Evolutionary conservation across 1,140 invertebrate species (phyloP), one percentile per base, ranked within the genome.

Genomic region (Schlechtendalia chinensis): DNA sequence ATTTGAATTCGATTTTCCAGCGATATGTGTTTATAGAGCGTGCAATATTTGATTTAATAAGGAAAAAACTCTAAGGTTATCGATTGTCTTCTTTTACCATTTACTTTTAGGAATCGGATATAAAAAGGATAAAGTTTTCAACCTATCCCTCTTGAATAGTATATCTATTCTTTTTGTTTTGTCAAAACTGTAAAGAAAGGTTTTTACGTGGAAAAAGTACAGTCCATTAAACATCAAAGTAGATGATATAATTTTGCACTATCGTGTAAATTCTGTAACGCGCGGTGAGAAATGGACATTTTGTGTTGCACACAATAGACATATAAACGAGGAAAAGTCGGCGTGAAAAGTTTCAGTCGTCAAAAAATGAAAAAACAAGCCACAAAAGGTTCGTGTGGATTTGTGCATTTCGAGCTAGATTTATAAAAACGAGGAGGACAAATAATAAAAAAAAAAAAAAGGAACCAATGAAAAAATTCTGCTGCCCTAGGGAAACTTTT

Each of bases 311-410:
- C 39, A 69, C 67, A 69, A 69, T 69, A 24, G 67, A 27, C n/a
- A 50, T 50, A 69, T 22, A 69, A 69, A 69, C 39, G 39, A 27
- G 67, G 14, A 17, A 69, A 50, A 69, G 45, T 69, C 14, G 67
- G 67, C 50, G 45, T 27, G 8, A 72, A 72, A 72, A 72, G 69
- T 72, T 72, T 72, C 50, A n/a, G 69, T 72, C 69, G 69, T 72
- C 69, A 77, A 77, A 77, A n/a, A 50, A 39, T 3, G 47, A 67
- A 67, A 67, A 39, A 75, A 56, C 53, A 59, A 22, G 72, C 54
- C 39, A 39, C 39, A 77, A 77, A 58, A 75, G 72, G 19, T 32
- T 59, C 19, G 22, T 24, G 56, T 61, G 39, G 24, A 61, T 77
- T 77, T 77, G 54, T 77, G 75, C 61, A 61, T 77, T 77, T 77